Percentiles rank a stretch among this genome's conserved stretches.
Conservation (phyloP, 2,113 vertebrate species). For the Sphyrna mokarran region DNA sequence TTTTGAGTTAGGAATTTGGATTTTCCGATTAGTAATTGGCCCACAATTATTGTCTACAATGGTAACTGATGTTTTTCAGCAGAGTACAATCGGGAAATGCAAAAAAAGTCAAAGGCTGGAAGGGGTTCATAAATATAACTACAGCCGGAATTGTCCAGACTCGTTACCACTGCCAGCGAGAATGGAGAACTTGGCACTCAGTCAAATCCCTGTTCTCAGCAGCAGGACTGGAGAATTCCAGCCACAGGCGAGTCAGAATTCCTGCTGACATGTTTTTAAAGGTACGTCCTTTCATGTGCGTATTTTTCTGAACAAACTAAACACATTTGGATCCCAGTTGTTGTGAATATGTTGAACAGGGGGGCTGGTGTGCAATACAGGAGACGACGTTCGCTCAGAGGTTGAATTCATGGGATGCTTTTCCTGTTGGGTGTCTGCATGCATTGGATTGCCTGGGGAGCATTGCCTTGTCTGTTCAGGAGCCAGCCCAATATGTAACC, state of each 20-base stretch:
- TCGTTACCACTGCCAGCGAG: too few species aligned
- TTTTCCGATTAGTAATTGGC: background rate
- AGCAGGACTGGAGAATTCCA: too few species aligned
- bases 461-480: background rate
- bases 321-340: background rate
- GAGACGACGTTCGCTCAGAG: background rate
- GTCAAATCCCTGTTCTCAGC: too few species aligned
- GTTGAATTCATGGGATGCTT: background rate
- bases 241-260: too few species aligned
- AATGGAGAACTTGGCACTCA: too few species aligned
- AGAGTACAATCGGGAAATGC: background rate
- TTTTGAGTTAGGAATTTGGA: background rate
- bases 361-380: background rate
- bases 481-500: background rate
- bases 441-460: background rate
- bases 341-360: background rate
- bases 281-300: background rate
- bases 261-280: background rate
- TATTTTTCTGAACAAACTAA: background rate
- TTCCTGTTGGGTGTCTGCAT: background rate
- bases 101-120: background rate
- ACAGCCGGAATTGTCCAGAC: too few species aligned
- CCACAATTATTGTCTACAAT: background rate
- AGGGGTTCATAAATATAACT: background rate
- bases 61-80: background rate